Evolutionary conservation across 2,113 vertebrate genomes (phyloP).

Genomic region (Sterna hirundo): DNA sequence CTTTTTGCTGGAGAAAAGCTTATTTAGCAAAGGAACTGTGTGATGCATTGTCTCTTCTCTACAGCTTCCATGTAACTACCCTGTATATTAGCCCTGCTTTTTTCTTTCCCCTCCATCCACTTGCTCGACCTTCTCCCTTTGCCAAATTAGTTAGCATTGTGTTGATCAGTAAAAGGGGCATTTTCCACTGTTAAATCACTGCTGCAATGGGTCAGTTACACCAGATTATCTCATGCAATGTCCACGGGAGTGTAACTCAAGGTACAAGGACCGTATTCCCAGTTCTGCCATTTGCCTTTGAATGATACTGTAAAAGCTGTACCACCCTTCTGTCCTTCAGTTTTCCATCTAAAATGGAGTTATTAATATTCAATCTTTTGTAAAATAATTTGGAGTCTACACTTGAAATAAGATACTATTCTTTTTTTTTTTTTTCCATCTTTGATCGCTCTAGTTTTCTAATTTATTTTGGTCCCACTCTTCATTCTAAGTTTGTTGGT

Average conservation of each 20-base stretch:
- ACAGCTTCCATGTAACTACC: background rate
- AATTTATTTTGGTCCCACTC: background rate
- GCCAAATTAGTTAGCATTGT: background rate
- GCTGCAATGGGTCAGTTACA: background rate
- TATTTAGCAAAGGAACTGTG: background rate
- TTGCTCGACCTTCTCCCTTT: background rate
- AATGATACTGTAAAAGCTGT: background rate
- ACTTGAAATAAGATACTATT: background rate
- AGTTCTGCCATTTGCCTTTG: background rate
- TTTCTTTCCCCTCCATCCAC: background rate
- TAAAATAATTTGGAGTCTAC: background rate
- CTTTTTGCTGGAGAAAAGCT: background rate
- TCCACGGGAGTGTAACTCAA: background rate
- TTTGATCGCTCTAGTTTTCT: background rate
- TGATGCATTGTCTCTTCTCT: background rate
- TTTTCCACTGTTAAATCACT: background rate
- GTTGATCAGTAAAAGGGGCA: background rate
- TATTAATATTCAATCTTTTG: background rate
- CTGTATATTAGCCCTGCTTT: background rate
- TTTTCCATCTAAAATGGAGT: background rate
- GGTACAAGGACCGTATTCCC: background rate
- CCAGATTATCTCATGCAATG: fast-evolving
- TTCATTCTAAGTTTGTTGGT: background rate
- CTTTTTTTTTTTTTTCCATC: background rate
- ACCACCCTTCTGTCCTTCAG: background rate